A percentile compares a stretch with the other conserved stretches of the same genome.
phyloP scores from a whole-genome alignment of 1,140 invertebrate species.

The Nomia melanderi region DNA sequence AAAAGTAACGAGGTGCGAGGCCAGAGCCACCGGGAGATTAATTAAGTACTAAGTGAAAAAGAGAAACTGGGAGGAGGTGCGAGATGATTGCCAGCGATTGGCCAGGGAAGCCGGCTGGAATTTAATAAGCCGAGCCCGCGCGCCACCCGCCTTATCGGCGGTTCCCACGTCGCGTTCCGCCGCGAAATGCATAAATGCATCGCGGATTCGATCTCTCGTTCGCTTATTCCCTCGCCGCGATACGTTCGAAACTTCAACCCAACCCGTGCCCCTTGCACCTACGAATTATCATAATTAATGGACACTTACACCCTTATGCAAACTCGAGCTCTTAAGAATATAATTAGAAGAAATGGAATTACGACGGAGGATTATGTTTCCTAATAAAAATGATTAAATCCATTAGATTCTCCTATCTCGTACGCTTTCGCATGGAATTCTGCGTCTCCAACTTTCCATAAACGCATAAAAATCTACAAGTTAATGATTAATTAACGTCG shows the following conservation, averaged over 20 bases:
- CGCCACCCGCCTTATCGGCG: slow-evolving; percentile 43
- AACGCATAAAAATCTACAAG: too few relatives aligned
- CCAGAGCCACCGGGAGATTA: slow-evolving; percentile 47
- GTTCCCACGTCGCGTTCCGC: slow-evolving; percentile 58
- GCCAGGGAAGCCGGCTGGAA: slow-evolving; percentile 49
- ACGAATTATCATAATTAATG: slow-evolving; percentile 61
- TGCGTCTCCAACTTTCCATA: too few relatives aligned
- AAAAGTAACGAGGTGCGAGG: slow-evolving; percentile 54
- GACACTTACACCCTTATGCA: neutral
- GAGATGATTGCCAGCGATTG: slow-evolving; percentile 61
- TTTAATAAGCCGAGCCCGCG: slow-evolving; percentile 54
- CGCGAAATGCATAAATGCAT: slow-evolving; percentile 58
- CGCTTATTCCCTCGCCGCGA: too few relatives aligned
- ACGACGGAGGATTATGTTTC: too few relatives aligned
- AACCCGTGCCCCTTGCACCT: slow-evolving; percentile 26
- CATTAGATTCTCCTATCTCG: too few relatives aligned
- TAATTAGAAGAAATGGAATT: too few relatives aligned
- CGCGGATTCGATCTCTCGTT: slow-evolving; percentile 55
- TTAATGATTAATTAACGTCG: too few relatives aligned
- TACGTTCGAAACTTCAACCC: too few relatives aligned
- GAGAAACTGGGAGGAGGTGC: slow-evolving; percentile 25
- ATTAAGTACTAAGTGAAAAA: slow-evolving; percentile 51
- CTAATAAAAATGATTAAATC: too few relatives aligned
- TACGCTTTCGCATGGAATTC: too few relatives aligned
- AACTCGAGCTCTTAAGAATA: slow-evolving; percentile 30